Percentiles rank a stretch among this genome's conserved stretches.
Conservation (phyloP, 2,888 invertebrate species). For the Lepetodrilus schrolli region DNA sequence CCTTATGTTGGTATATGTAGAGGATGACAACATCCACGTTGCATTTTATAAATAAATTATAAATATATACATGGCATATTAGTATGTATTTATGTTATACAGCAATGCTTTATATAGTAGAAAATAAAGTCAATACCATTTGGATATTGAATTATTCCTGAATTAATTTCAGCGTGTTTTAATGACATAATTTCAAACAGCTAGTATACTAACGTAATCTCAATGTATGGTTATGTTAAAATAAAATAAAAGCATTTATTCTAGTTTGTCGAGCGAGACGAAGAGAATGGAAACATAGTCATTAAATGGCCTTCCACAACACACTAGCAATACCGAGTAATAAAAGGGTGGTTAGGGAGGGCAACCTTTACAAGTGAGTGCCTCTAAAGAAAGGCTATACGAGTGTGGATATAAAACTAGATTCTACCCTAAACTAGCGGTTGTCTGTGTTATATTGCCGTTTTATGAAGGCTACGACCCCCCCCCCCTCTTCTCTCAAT, state of each 20-base stretch:
- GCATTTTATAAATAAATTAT: neutral
- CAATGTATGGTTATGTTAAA: neutral
- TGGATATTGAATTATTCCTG: neutral
- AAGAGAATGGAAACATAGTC: neutral
- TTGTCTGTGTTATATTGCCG: slow-evolving; percentile 20
- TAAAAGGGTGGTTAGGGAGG: slow-evolving; percentile 13
- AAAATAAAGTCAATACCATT: too few relatives aligned
- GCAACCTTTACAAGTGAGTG: neutral
- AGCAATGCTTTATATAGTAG: too few relatives aligned
- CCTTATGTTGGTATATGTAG: too few relatives aligned
- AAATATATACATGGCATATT: neutral
- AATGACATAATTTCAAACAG: neutral
- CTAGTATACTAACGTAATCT: neutral
- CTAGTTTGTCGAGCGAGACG: neutral
- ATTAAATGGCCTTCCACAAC: neutral
- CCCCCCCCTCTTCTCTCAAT: too few relatives aligned
- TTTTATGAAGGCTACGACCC: slow-evolving; percentile 19
- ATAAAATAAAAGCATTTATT: neutral
- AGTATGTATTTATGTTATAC: too few relatives aligned
- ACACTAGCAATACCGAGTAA: neutral
- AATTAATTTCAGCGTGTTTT: neutral
- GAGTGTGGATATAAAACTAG: neutral
- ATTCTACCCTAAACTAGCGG: slow-evolving; percentile 21
- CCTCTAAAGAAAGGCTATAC: slow-evolving; percentile 1
- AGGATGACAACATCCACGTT: neutral